Percentiles rank a stretch among this genome's conserved stretches.
phyloP scores from a whole-genome alignment of 2,113 vertebrate species.

The Notechis scutatus region DNA sequence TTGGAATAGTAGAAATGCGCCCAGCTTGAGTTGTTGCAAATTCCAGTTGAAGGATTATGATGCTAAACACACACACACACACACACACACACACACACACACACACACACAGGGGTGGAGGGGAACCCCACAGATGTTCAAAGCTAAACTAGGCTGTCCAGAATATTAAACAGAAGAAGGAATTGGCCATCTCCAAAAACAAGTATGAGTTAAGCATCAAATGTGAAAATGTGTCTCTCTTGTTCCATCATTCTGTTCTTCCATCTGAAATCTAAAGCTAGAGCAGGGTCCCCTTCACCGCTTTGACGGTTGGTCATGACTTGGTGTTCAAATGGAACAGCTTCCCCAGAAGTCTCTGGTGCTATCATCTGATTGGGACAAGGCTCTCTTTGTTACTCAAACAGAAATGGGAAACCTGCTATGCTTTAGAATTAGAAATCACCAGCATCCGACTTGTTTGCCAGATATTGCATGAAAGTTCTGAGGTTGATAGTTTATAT shows the following conservation, averaged over 20 bases:
- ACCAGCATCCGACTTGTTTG: background rate
- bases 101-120: too few relatives aligned
- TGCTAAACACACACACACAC: background rate
- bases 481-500: background rate
- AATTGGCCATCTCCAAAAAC: background rate
- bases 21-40: background rate
- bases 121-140: background rate
- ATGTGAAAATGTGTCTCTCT: background rate
- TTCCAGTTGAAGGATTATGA: background rate
- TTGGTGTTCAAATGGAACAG: background rate
- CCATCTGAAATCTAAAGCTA: background rate
- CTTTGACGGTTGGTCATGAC: background rate
- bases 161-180: background rate
- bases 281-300: background rate
- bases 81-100: background rate
- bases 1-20: background rate
- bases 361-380: background rate
- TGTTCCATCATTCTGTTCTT: background rate
- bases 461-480: background rate
- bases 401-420: background rate
- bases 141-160: background rate
- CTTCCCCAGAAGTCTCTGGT: background rate
- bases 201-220: background rate
- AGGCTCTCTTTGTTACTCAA: background rate
- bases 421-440: background rate